Conservation (phyloP, 2,888 invertebrate species). For the Piscicola geometra region DNA sequence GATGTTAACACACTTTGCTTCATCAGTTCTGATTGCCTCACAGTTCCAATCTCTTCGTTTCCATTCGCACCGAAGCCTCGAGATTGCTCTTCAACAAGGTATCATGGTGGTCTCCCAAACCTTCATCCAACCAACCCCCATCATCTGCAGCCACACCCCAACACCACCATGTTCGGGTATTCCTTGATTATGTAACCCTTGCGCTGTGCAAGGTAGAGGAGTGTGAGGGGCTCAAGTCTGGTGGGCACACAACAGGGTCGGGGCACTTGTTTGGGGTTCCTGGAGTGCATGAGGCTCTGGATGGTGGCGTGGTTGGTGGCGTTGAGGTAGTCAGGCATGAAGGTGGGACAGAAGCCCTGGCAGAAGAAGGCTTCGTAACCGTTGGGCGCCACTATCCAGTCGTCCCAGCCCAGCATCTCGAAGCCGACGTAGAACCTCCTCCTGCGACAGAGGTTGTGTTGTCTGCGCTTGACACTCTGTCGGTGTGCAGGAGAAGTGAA, state of each 20-base stretch:
- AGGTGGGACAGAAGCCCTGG: slow-evolving; percentile 90
- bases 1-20: too few species aligned
- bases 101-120: too few species aligned
- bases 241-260: slow-evolving; percentile 96
- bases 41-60: too few species aligned
- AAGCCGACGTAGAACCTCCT: slow-evolving; percentile 90
- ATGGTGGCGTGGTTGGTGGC: slow-evolving; percentile 98
- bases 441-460: slow-evolving; percentile 66
- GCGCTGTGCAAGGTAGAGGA: slow-evolving; percentile 90
- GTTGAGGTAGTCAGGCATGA: slow-evolving; percentile 87
- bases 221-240: slow-evolving; percentile 83
- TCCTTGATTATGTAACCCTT: slow-evolving; percentile 93
- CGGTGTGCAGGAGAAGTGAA: neutral
- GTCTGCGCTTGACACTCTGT: slow-evolving; percentile 9
- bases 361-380: slow-evolving; percentile 96
- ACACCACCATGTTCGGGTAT: slow-evolving; percentile 97
- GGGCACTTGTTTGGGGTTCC: slow-evolving; percentile 73
- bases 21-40: too few species aligned
- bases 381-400: slow-evolving; percentile 96
- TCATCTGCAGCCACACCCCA: slow-evolving; percentile 93
- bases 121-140: too few species aligned
- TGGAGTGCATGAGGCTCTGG: slow-evolving; percentile 42
- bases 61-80: too few species aligned
- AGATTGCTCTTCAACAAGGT: neutral
- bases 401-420: slow-evolving; percentile 91